Evolutionary conservation across 2,113 vertebrate genomes (phyloP), one percentile per base, ranked within the genome.

Genomic region (Hippocampus barbouri): DNA sequence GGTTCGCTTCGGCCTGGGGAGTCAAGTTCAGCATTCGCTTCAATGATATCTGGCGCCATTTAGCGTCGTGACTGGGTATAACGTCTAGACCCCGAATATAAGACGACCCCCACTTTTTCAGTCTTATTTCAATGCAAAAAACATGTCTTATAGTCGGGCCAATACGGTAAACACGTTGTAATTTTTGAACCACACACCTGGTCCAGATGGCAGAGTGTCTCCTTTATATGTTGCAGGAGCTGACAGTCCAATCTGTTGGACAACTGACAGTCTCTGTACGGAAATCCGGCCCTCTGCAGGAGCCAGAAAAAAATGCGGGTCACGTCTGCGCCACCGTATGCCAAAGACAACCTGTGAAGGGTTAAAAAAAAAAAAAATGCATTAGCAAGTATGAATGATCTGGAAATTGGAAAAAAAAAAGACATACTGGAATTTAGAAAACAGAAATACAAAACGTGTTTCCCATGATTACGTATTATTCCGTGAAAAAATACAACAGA

Each of bases 221-320:
- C 97, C 73, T 99, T 99, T 3, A 99, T 88, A 53, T 98, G 94
- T 80, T 98, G 97, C 61, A 99, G 91, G 14, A 99, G 93, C 66
- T 96, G 91, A 76, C 95, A 95, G 69, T 99, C 96, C 85, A 96
- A 89, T 72, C 93, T 94, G 77, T 89, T 96, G 62, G 93, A 86
- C 74, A 99, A 82, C 80, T 97, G 96, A 82, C 97, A 99, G 62
- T 98, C 96, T 90, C 95, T 93, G 2, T 98, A 99, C 25, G 97
- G 97, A 80, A 99, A 98, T 1, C 96, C 96, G 0, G 95, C 96
- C 80, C 96, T 91, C 83, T 99, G 97, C 92, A 99, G 96, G 71
- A 99, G 94, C 96, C 96, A 98, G 66, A 95, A 97, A 86, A 98
- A 96, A 75, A 95, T 96, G 1, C 97, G 91, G 0, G 96, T 98